These are phyloP conservation scores for Smutsia temminckii DNA, from an alignment of 2,797 vertebrate species.

Conservation along the genomic window DNA sequence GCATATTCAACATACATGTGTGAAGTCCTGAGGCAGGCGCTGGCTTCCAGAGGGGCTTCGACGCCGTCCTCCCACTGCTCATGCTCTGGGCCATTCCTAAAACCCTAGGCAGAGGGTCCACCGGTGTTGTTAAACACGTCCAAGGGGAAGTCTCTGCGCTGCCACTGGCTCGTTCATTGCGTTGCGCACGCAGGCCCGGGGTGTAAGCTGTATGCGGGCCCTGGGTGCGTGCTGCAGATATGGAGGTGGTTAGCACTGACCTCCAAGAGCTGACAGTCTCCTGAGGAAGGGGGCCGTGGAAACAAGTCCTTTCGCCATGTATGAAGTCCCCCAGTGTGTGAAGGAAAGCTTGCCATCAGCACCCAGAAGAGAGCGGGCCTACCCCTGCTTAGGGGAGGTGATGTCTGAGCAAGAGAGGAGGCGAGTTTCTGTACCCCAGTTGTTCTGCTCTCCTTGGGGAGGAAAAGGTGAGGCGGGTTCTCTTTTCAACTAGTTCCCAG, in stretches of 20 bases:
- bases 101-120: not conserved
- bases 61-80: not conserved
- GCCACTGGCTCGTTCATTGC: not conserved
- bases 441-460: not conserved
- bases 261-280: not conserved
- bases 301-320: not conserved
- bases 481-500: not conserved
- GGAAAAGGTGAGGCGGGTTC: not conserved
- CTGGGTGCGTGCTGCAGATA: not conserved
- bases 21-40: not conserved
- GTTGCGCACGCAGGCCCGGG: not conserved
- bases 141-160: not conserved
- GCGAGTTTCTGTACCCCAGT: not conserved
- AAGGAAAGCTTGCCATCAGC: not conserved
- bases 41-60: not conserved
- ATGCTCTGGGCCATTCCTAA: not conserved
- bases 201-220: not conserved
- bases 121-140: not conserved
- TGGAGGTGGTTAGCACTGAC: not conserved
- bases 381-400: too few relatives aligned
- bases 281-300: not conserved
- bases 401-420: not conserved
- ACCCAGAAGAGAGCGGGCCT: too few relatives aligned
- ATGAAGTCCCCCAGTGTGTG: accelerated
- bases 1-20: accelerated